Percentiles rank a stretch among this genome's conserved stretches.
Evolutionary conservation across 2,888 invertebrate species (phyloP).

Genomic region (Itoplectis maculator): DNA sequence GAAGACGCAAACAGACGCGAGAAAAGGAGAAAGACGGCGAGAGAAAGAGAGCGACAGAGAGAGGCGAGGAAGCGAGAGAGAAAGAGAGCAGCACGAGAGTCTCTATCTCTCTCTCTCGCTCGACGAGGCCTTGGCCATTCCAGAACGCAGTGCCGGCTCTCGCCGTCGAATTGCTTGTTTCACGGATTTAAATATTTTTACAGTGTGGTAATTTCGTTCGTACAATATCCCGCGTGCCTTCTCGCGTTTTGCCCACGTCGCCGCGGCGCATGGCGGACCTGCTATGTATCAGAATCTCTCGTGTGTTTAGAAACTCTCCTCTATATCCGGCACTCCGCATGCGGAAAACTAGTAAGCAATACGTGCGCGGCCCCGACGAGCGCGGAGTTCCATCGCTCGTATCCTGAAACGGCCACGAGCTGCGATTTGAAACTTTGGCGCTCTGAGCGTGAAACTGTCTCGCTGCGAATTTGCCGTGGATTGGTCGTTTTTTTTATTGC

Average conservation of each 20-base stretch:
- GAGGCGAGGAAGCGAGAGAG: slow-evolving; percentile 32
- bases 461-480: neutral
- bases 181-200: slow-evolving; percentile 74
- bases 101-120: no score
- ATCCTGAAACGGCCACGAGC: slow-evolving; percentile 12
- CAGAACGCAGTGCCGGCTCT: slow-evolving; percentile 51
- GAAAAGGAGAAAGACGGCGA: slow-evolving; percentile 28
- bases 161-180: slow-evolving; percentile 71
- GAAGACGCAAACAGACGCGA: slow-evolving; percentile 31
- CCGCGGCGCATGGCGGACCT: slow-evolving; percentile 43
- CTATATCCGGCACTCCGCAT: slow-evolving; percentile 65
- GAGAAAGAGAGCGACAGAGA: slow-evolving; percentile 30
- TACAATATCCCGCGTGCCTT: slow-evolving; percentile 51
- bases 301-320: slow-evolving; percentile 63
- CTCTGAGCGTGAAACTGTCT: neutral
- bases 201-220: slow-evolving; percentile 67
- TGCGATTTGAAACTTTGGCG: neutral
- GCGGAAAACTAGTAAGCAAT: slow-evolving; percentile 37
- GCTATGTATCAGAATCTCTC: slow-evolving; percentile 64
- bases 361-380: slow-evolving; percentile 24
- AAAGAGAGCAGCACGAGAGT: slow-evolving; percentile 26
- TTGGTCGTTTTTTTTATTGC: no score
- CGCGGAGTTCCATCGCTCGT: slow-evolving; percentile 12
- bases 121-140: slow-evolving; percentile 70
- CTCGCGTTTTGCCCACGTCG: slow-evolving; percentile 25